Evolutionary conservation across 2,888 invertebrate species (phyloP).

Genomic region (Platerodrilus igneus): DNA sequence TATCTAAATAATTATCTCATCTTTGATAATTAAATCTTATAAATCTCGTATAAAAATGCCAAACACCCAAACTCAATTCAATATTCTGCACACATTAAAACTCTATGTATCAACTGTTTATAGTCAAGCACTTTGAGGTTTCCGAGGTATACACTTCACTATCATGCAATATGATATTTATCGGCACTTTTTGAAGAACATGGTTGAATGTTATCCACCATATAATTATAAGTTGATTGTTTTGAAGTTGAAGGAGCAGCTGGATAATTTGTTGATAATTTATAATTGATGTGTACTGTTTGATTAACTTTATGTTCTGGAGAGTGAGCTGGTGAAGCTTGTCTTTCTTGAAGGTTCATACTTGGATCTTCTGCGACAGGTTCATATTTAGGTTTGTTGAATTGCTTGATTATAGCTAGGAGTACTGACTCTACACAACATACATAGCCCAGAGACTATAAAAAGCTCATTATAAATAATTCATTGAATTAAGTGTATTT

Average conservation of each 20-base stretch:
- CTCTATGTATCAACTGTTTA: not conserved
- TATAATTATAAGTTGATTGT: conserved; percentile 44
- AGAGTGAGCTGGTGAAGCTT: conserved; percentile 39
- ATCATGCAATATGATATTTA: conserved; percentile 45
- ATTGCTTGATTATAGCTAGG: conserved; percentile 56
- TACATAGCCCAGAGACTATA: conserved; percentile 58
- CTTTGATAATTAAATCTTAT: no score
- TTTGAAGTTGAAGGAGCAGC: conserved; percentile 51
- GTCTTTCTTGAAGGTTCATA: conserved; percentile 51
- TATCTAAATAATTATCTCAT: no score
- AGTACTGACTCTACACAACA: conserved; percentile 59
- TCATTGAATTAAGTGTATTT: conserved; percentile 13
- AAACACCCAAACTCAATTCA: not conserved
- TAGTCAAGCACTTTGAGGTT: conserved; percentile 16
- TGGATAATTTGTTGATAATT: conserved; percentile 42
- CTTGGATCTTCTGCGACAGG: conserved; percentile 62
- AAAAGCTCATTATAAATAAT: conserved; percentile 14
- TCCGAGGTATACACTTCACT: conserved; percentile 31
- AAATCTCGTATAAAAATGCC: not conserved
- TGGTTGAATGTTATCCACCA: conserved; percentile 50
- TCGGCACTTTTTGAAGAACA: conserved; percentile 48
- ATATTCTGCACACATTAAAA: conserved; percentile 1
- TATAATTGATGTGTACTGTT: conserved; percentile 48
- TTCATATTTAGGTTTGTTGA: conserved; percentile 55
- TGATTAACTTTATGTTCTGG: conserved; percentile 44